A percentile compares a stretch with the other conserved stretches of the same genome.
phyloP scores from a whole-genome alignment of 2,113 vertebrate genomes.

The Piprites chloris region DNA sequence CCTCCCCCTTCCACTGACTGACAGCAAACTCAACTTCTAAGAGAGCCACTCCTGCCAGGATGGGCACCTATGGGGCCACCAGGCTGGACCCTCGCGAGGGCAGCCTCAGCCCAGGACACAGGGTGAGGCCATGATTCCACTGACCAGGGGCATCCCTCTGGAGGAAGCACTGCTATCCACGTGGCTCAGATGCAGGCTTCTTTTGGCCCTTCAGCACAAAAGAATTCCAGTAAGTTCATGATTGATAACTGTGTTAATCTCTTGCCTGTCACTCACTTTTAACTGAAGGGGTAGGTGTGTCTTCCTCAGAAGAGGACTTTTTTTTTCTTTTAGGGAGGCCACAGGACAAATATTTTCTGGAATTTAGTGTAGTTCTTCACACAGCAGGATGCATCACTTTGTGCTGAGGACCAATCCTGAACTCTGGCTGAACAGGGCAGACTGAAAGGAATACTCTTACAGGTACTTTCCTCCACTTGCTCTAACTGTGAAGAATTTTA shows the following conservation, averaged over 20 bases:
- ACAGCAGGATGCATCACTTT: not conserved
- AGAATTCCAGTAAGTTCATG: not conserved
- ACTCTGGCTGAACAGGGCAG: not conserved
- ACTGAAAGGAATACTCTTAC: not conserved
- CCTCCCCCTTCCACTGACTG: not conserved
- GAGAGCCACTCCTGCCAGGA: not conserved
- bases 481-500: not conserved
- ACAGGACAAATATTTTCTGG: not conserved
- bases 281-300: not conserved
- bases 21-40: not conserved
- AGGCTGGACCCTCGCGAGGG: not conserved
- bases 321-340: not conserved
- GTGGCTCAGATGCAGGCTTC: not conserved
- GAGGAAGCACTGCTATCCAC: not conserved
- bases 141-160: not conserved
- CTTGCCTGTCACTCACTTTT: not conserved
- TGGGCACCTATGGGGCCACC: not conserved
- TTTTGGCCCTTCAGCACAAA: not conserved
- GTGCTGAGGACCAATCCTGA: not conserved
- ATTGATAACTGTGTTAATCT: not conserved
- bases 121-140: fast-evolving
- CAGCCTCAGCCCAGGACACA: not conserved
- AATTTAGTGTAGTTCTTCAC: not conserved
- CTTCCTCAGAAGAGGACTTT: not conserved
- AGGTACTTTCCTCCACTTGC: not conserved